Evolutionary conservation across 2,113 vertebrate genomes (phyloP).

Genomic region (Gnathonemus longibarbis): DNA sequence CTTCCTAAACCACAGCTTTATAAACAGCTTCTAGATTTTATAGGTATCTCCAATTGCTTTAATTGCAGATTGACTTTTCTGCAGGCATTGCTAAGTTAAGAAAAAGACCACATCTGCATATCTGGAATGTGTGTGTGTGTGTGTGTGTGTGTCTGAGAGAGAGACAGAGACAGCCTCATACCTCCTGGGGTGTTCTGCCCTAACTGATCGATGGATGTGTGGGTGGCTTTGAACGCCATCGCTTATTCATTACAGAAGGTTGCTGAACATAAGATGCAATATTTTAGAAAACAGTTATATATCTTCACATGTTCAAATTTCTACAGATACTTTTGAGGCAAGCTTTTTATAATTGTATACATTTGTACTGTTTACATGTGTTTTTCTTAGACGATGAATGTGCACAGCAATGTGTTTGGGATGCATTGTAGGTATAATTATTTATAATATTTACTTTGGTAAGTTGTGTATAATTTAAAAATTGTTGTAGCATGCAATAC

Average conservation of each 20-base stretch:
- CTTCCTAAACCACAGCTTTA: background rate
- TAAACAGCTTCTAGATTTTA: background rate
- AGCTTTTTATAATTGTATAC: background rate
- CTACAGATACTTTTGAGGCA: background rate
- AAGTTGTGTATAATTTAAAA: background rate
- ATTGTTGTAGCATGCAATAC: conserved; percentile 3
- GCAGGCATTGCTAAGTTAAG: background rate
- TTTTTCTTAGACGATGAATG: conserved; percentile 6
- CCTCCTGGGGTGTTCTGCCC: background rate
- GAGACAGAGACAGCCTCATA: background rate
- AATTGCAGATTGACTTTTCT: background rate
- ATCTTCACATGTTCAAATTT: background rate
- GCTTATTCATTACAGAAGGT: background rate
- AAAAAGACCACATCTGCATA: background rate
- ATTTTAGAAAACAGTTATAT: conserved; percentile 10
- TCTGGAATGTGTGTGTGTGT: background rate
- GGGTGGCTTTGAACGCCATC: background rate
- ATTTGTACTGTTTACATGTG: conserved; percentile 9
- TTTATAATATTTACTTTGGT: background rate
- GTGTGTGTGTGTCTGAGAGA: background rate
- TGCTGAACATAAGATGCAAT: conserved; percentile 8
- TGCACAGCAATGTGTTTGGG: background rate
- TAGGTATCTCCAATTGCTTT: background rate
- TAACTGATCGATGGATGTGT: background rate
- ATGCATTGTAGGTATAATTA: background rate